phyloP scores from a whole-genome alignment of 2,888 invertebrate genomes.

The Agonopterix heracliana region DNA sequence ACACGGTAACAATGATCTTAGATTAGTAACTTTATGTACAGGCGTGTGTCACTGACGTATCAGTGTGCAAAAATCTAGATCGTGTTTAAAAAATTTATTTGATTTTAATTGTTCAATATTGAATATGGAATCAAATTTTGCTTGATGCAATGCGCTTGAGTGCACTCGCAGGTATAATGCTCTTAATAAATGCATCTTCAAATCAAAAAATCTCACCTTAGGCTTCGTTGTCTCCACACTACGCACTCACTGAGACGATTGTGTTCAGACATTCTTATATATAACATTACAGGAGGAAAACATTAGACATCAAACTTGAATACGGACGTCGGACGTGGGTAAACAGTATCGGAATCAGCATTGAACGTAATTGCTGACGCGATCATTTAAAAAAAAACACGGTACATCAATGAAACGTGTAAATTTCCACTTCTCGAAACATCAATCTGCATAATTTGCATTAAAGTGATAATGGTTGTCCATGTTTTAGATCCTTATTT shows the following conservation, averaged over 20 bases:
- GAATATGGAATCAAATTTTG: no score
- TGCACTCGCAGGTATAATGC: no score
- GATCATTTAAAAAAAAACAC: constrained; percentile 14
- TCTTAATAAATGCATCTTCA: no score
- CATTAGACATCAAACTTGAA: constrained; percentile 5
- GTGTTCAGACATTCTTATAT: constrained; percentile 44
- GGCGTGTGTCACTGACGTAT: no score
- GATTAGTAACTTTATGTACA: no score
- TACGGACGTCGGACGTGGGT: constrained; percentile 5
- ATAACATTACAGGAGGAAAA: constrained; percentile 41
- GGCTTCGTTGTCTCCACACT: constrained; percentile 5
- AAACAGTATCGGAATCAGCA: constrained; percentile 12
- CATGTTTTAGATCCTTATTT: not conserved
- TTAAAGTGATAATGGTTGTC: constrained; percentile 27
- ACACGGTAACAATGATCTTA: no score
- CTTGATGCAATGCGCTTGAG: no score
- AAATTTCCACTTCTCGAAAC: constrained; percentile 22
- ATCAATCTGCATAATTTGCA: constrained; percentile 18
- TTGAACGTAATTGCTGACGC: constrained; percentile 29
- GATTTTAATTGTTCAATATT: no score
- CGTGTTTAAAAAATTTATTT: no score
- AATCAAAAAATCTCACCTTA: no score
- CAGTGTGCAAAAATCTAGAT: no score
- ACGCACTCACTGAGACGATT: constrained; percentile 33
- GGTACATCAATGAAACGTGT: constrained; percentile 27